These are phyloP conservation scores for Protonibea diacanthus DNA, from an alignment of 2,797 vertebrate genomes.

Conservation along the genomic window DNA sequence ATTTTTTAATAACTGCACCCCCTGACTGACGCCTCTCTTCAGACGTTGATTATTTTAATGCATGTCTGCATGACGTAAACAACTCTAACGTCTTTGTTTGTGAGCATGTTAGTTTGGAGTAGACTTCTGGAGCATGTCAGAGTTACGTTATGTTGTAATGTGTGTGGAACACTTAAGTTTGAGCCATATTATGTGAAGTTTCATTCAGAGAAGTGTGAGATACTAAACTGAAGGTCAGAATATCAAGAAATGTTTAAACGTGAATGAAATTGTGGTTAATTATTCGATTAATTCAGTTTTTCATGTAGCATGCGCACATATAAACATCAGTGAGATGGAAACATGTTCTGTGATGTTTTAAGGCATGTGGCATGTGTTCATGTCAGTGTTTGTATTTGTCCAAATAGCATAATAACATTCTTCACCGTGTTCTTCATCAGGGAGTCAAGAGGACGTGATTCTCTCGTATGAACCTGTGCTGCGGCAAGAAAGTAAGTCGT, in stretches of 20 bases:
- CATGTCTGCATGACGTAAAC: slow-evolving; percentile 64
- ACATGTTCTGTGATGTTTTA: slow-evolving; percentile 11
- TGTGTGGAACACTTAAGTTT: background rate
- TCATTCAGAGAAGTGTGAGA: background rate
- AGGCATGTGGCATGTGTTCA: slow-evolving; percentile 36
- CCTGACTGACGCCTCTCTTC: background rate
- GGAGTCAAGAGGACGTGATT: slow-evolving; percentile 95
- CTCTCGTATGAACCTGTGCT: slow-evolving; percentile 97
- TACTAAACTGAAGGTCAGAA: background rate
- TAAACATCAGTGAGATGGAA: background rate
- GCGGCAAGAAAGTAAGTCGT: slow-evolving; percentile 94
- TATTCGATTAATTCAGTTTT: background rate
- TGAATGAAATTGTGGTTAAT: background rate
- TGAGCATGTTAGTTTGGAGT: slow-evolving; percentile 35
- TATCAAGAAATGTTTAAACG: background rate
- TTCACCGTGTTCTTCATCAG: slow-evolving; percentile 84
- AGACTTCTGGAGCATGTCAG: background rate
- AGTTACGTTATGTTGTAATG: background rate
- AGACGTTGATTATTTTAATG: slow-evolving; percentile 16
- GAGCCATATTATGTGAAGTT: background rate
- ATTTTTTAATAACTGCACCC: background rate
- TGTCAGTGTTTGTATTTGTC: slow-evolving; percentile 1
- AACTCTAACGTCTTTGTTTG: background rate
- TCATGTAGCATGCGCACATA: background rate
- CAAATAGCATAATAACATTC: slow-evolving; percentile 16